phyloP scores from a whole-genome alignment of 1,140 invertebrate genomes.

The Drosophila orosa region DNA sequence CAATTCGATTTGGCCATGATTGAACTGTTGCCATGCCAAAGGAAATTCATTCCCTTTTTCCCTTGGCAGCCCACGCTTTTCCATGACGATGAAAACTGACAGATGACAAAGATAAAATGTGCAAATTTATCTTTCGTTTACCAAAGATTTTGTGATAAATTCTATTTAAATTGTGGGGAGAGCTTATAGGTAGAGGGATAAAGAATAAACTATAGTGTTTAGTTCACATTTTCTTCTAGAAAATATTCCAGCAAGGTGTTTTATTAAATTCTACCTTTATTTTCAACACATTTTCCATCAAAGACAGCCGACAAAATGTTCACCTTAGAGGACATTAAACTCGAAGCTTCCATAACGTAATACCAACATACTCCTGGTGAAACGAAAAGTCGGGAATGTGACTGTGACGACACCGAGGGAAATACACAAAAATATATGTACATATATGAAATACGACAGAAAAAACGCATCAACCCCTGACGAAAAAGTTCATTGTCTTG shows the following conservation, averaged over 20 bases:
- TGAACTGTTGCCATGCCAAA: constrained; percentile 29
- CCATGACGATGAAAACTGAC: neutral
- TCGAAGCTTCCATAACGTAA: constrained; percentile 16
- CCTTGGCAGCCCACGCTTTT: neutral
- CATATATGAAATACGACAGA: constrained; percentile 13
- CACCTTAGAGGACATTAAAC: constrained; percentile 22
- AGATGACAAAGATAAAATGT: neutral
- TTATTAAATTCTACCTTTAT: too few species aligned
- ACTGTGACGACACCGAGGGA: constrained; percentile 34
- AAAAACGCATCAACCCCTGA: constrained; percentile 57
- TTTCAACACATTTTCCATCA: neutral
- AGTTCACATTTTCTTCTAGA: neutral
- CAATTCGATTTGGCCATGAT: constrained; percentile 60
- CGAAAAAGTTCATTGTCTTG: constrained; percentile 70
- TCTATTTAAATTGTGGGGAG: too few species aligned
- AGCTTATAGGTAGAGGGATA: neutral
- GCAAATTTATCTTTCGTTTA: neutral
- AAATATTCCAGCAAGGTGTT: neutral
- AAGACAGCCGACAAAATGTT: neutral
- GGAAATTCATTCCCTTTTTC: constrained; percentile 6
- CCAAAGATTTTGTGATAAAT: too few species aligned
- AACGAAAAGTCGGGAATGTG: constrained; percentile 14
- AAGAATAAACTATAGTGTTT: neutral
- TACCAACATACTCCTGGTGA: constrained; percentile 4
- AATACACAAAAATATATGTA: constrained; percentile 17